A percentile compares a stretch with the other conserved stretches of the same genome.
These are phyloP conservation scores for Bombylius major DNA, from an alignment of 2,888 invertebrate genomes.

Conservation along the genomic window DNA sequence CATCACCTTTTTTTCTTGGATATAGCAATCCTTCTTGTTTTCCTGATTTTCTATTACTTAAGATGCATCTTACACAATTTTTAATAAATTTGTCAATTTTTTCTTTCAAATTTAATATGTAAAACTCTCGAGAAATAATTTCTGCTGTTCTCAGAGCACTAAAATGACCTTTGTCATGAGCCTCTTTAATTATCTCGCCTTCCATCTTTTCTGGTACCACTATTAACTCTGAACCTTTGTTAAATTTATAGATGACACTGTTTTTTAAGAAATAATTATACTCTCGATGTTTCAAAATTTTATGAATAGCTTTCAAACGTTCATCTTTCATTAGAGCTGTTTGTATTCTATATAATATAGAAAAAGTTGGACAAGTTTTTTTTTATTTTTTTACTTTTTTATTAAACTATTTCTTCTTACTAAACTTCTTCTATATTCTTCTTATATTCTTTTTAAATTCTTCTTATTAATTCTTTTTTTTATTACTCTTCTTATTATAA, in stretches of 20 bases:
- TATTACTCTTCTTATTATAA: no score
- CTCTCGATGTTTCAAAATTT: constrained; percentile 12
- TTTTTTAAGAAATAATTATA: constrained; percentile 9
- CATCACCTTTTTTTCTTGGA: constrained; percentile 22
- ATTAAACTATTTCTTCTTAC: no score
- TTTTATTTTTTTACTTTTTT: no score
- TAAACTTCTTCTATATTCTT: no score
- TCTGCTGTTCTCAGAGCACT: background rate
- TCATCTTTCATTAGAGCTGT: constrained; percentile 11
- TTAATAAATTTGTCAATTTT: background rate
- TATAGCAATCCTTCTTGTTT: constrained; percentile 26
- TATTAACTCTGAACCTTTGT: constrained; percentile 8
- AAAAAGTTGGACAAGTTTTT: no score
- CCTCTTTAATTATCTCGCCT: background rate
- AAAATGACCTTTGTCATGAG: constrained; percentile 4
- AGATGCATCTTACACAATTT: constrained; percentile 8
- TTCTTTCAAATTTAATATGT: background rate
- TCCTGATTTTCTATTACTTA: constrained; percentile 19
- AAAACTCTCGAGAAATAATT: background rate
- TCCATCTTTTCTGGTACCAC: constrained; percentile 5
- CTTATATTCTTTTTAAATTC: no score
- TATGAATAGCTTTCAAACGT: constrained; percentile 15
- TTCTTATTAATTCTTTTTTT: no score
- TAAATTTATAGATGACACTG: constrained; percentile 17
- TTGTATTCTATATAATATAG: no score